Conservation (phyloP, 1,140 invertebrate species). For the Neodiprion lecontei region DNA sequence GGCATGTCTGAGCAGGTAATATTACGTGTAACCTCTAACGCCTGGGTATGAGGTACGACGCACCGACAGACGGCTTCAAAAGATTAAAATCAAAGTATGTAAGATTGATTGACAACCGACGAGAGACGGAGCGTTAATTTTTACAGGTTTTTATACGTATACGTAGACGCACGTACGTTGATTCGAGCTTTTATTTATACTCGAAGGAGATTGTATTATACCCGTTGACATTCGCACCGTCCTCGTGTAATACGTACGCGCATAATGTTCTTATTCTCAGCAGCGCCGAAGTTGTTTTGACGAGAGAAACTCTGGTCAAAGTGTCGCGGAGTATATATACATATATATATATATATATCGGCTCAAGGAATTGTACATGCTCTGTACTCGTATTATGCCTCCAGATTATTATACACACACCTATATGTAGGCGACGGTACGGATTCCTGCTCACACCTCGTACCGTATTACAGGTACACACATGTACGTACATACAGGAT, state of each 20-base stretch:
- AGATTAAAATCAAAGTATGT: neutral
- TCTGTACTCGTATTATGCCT: too few relatives aligned
- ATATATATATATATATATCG: neutral
- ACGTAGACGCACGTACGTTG: neutral
- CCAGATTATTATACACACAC: too few relatives aligned
- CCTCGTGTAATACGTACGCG: too few relatives aligned
- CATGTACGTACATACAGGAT: neutral
- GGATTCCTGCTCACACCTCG: too few relatives aligned
- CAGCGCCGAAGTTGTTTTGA: neutral
- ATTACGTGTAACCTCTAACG: too few relatives aligned
- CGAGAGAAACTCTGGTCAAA: neutral
- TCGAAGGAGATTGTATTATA: neutral
- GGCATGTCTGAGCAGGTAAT: too few relatives aligned
- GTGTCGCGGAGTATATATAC: neutral
- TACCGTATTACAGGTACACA: neutral
- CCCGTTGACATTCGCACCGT: neutral
- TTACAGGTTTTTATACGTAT: neutral
- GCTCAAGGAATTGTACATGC: too few relatives aligned
- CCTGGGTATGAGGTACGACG: too few relatives aligned
- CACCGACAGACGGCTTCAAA: neutral
- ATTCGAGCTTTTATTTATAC: conserved; percentile 2
- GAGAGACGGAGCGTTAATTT: neutral
- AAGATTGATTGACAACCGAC: neutral
- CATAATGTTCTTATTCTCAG: neutral
- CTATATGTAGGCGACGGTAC: too few relatives aligned